Base-by-base conservation (phyloP, 2,797 vertebrate genomes). In the Parauchenoglanis ngamensis region DNA sequence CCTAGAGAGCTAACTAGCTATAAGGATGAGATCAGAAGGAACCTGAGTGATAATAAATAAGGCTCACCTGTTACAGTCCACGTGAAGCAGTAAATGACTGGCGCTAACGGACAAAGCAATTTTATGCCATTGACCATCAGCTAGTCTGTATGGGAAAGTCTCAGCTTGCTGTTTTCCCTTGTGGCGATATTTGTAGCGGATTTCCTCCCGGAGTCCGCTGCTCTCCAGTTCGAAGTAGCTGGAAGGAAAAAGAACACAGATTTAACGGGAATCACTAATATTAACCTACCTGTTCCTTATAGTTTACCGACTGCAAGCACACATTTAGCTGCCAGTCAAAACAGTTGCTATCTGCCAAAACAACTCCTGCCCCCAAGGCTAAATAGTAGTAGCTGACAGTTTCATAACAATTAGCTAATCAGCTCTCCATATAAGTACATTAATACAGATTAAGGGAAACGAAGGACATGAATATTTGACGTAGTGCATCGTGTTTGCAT, bases 61-160 rank as follows among this genome's bases (percentile, higher is more conserved):
- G 31, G 54, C 85, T 96, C 93, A 97, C 97, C 96, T 97, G 94
- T 97, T 97, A 91, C 97, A 97, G 92, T 97, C 96, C 65, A 97
- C 91, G 0, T 97, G 94, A 86, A 97, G 95, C 93, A 96, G 93
- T 92, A 97, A 89, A 88, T 96, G 96, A 83, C 96, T 96, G 68
- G 96, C 95, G 90, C 96, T 97, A 93, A 97, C 92, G 87, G 96
- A 96, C 92, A 97, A 87, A 57, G 96, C 97, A 85, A 97, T 92
- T 86, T 95, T 95, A 93, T 97, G 97, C 97, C 97, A 97, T 91
- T 95, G 96, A 87, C 96, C 95, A 90, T 97, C 97, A 85, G 96
- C 97, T 92, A 97, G 90, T 93, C 96, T 95, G 87, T 97, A 97
- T 25, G 97, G 96, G 91, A 97, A 97, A 68, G 96, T 95, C 94